Base-by-base conservation (phyloP, 2,888 invertebrate species). In the Zhengitettix transpicula region DNA sequence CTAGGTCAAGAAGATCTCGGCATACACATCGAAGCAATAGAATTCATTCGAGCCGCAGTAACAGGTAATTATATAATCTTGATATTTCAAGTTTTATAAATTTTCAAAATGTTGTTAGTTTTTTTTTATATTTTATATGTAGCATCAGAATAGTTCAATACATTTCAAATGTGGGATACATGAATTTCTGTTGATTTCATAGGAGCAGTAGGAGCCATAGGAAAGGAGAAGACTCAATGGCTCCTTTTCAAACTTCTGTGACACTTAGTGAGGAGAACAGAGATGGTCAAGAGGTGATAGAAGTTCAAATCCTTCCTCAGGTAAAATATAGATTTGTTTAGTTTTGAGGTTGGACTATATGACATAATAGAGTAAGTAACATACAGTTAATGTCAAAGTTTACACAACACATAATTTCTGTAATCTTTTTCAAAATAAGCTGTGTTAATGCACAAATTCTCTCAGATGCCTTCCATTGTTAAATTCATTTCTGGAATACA, bases 291-390 rank as follows among this genome's bases (percentile, higher is more conserved):
- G 93, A 94, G 74, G 88, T 93, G 12, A 94, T 96, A 56, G 95
- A 96, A 76, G 95, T 96, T 47, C 95, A 96, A 76, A 95, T 96
- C 65, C 75, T 96, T 61, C 94, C 94, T 0, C 75, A 73, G 71
- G 72, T 72, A 66, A 62, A 55, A 57, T 42, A 47, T 12, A 7
- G 47, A 2, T 28, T 28, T 28, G 28, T 28, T 28, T 42, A 47
- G 28, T 28, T 28, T 28, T 28, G 2, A 28, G 28, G 7, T 5
- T 5, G 28, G 7, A 2, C 28, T 28, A 28, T 7, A 28, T 28
- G 28, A 28, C 28, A 28, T 28, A 28, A 28, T 7, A 28, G 28
- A 28, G 28, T 28, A 28, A 28, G 7, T 28, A 5, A 28, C 28
- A 28, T 28, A 5, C 7, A 28, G 28, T n/a, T n/a, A n/a, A n/a